Percentiles rank a stretch among this genome's conserved stretches.
Evolutionary conservation across 2,888 invertebrate species (phyloP).

Genomic region (Tuberolachnus salignus): DNA sequence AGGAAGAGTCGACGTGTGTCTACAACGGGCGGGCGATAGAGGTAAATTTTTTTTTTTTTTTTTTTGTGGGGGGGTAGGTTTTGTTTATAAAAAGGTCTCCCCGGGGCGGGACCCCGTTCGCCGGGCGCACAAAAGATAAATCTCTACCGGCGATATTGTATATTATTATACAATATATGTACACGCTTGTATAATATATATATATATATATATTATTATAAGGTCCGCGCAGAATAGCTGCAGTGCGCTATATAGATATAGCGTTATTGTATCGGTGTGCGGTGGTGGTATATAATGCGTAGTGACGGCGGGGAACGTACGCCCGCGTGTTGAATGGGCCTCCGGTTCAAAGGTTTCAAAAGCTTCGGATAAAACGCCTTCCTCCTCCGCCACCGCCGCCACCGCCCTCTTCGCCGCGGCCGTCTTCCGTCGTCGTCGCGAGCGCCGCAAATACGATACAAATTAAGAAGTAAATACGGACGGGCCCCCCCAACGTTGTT

Average conservation of each 20-base stretch:
- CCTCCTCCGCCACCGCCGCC: not conserved
- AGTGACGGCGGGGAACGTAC: not conserved
- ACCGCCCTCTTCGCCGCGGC: not conserved
- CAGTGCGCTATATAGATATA: too few species aligned
- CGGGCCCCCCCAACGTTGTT: not conserved
- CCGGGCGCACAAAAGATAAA: slow-evolving; percentile 27
- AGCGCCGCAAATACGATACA: not conserved
- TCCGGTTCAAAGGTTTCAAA: slow-evolving; percentile 43
- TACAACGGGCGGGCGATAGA: not conserved
- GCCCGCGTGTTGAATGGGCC: slow-evolving; percentile 10
- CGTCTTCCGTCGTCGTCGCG: not conserved
- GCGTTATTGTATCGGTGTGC: not conserved
- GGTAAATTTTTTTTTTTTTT: too few species aligned
- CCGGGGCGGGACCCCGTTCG: not conserved
- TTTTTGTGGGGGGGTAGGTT: slow-evolving; percentile 1
- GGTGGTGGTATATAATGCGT: not conserved
- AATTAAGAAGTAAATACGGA: not conserved
- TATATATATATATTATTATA: too few species aligned
- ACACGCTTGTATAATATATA: too few species aligned
- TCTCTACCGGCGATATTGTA: not conserved
- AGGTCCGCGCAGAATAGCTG: too few species aligned
- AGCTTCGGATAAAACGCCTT: slow-evolving; percentile 32
- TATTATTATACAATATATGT: too few species aligned
- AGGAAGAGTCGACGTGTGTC: not conserved
- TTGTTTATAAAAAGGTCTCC: slow-evolving; percentile 40